Conservation (phyloP, 2,888 invertebrate species). For the Miltochrista miniata region DNA sequence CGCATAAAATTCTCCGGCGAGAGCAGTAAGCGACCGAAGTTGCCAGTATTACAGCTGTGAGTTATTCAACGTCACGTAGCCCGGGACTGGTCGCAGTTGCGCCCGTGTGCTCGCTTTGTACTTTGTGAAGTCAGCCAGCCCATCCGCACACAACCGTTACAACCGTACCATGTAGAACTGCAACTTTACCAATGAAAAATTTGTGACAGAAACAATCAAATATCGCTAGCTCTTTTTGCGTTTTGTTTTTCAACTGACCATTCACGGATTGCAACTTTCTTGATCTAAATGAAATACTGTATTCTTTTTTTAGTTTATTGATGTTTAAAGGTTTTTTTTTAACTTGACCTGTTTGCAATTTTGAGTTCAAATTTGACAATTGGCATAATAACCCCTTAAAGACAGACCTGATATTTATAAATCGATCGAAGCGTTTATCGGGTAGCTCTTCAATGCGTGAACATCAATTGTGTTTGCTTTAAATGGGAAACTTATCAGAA, state of each 20-base stretch:
- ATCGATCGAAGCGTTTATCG: too few relatives aligned
- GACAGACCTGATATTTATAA: background rate
- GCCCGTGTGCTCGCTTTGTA: conserved; percentile 29
- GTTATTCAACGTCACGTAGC: conserved; percentile 73
- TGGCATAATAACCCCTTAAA: too few relatives aligned
- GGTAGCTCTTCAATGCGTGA: too few relatives aligned
- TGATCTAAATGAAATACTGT: too few relatives aligned
- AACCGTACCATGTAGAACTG: too few relatives aligned
- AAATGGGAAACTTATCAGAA: too few relatives aligned
- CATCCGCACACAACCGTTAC: too few relatives aligned
- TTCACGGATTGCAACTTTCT: conserved; percentile 14
- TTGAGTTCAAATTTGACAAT: too few relatives aligned
- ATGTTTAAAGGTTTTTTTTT: background rate
- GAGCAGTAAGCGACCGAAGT: conserved; percentile 61
- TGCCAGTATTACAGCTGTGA: conserved; percentile 59
- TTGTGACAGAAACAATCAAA: conserved; percentile 38
- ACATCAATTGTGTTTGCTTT: too few relatives aligned
- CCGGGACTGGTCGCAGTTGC: conserved; percentile 42
- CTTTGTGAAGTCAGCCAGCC: conserved; percentile 29
- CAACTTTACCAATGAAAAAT: conserved; percentile 28
- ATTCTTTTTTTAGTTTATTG: too few relatives aligned
- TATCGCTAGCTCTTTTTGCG: conserved; percentile 22
- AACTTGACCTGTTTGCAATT: background rate
- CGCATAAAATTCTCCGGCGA: conserved; percentile 66
- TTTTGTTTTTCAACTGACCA: conserved; percentile 20